phyloP scores from a whole-genome alignment of 2,888 invertebrate species.

The Caenorhabditis wallacei region DNA sequence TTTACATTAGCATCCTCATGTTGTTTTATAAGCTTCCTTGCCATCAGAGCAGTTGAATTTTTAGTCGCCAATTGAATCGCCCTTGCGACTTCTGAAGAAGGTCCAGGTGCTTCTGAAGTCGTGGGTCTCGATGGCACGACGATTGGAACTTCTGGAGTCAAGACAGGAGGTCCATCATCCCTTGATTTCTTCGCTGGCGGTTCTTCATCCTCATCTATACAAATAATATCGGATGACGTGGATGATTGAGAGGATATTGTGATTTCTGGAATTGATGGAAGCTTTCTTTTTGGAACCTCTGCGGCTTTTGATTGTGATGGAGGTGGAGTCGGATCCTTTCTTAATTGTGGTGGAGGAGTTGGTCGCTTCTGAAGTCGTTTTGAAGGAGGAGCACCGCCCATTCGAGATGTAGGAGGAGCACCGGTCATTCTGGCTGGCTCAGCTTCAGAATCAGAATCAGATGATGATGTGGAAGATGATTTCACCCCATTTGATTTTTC shows the following conservation, averaged over 20 bases:
- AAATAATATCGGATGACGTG: constrained; percentile 9
- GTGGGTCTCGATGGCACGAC: background rate
- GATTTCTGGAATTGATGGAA: constrained; percentile 3
- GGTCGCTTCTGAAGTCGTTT: background rate
- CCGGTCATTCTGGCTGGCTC: constrained; percentile 15
- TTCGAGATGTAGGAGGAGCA: constrained; percentile 11
- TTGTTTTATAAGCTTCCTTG: background rate
- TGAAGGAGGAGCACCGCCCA: constrained; percentile 28
- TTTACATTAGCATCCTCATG: too few relatives aligned
- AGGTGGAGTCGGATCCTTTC: background rate
- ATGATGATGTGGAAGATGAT: background rate
- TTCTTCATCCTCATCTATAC: constrained; percentile 16
- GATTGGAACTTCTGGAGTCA: background rate
- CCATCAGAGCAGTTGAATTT: background rate
- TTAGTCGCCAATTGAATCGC: background rate
- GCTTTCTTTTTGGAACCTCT: background rate
- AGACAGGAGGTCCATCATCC: background rate
- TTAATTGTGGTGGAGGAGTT: background rate
- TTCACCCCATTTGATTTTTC: background rate
- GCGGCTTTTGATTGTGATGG: background rate
- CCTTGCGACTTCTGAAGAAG: constrained; percentile 1
- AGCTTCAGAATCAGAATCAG: background rate
- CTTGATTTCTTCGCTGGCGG: constrained; percentile 29
- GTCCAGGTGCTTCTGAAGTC: too few relatives aligned
- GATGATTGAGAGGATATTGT: background rate